Conservation (phyloP, 1,140 invertebrate species). For the Plodia interpunctella region DNA sequence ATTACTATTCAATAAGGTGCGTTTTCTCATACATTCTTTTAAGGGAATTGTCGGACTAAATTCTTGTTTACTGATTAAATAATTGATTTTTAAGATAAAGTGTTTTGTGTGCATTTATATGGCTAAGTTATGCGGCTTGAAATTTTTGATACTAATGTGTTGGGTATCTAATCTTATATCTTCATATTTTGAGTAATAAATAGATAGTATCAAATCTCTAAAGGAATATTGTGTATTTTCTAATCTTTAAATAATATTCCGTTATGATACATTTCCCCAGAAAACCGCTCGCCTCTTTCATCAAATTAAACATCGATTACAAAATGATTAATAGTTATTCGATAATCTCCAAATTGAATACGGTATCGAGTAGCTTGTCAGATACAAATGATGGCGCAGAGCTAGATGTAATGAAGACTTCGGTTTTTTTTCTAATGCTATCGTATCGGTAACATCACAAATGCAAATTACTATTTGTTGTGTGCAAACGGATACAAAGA, state of each 20-base stretch:
- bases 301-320: conserved; percentile 9
- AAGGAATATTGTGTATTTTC: neutral
- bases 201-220: too few species aligned
- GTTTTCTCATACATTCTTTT: neutral
- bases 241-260: neutral
- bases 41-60: neutral
- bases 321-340: conserved; percentile 22
- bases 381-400: conserved; percentile 24
- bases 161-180: too few species aligned
- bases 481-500: conserved; percentile 1
- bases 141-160: too few species aligned
- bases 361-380: conserved; percentile 19
- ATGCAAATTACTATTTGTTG: conserved; percentile 19
- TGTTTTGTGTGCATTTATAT: too few species aligned
- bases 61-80: neutral
- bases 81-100: too few species aligned
- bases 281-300: conserved; percentile 5
- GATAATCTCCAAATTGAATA: conserved; percentile 18
- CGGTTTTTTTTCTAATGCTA: conserved; percentile 16
- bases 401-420: conserved; percentile 22
- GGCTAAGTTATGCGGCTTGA: too few species aligned
- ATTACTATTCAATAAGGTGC: neutral
- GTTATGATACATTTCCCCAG: neutral
- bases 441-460: conserved; percentile 7
- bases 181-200: too few species aligned